Base-by-base conservation (phyloP, 2,888 invertebrate genomes). In the Galerucella nymphaeae region DNA sequence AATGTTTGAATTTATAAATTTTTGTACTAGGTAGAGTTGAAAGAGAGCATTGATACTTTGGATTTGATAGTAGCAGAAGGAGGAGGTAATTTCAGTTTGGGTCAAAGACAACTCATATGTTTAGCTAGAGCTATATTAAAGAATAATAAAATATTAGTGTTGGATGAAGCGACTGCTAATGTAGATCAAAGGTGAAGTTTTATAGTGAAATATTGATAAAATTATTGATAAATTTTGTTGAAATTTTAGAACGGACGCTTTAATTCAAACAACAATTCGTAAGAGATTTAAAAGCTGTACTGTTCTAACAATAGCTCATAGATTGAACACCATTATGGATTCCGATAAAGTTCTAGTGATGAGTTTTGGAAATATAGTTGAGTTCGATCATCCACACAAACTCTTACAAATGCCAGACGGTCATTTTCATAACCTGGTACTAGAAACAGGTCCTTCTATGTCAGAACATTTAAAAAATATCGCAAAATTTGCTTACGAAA, bases 311-410 rank as follows among this genome's bases (percentile, higher is more conserved):
- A 94, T 95, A 61, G 95, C 95, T 41, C 95, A 95, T 85, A 89
- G 95, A 59, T 89, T 96, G 6, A 91, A 95, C 81, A 95, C 95
- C 0, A 93, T 96, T 66, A 95, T 96, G 93, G 95, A 96, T 86
- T 94, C 93, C 0, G 93, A 95, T 87, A 90, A 91, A 85, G 92
- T 95, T 67, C 83, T 95, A 76, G 94, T 95, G 9, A 91, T 96
- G 90, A 93, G 94, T 83, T 92, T 92, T 41, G 95, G 96, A 0
- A 90, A 58, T 23, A 89, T 92, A 83, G 90, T 90, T 0, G 96
- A 97, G 85, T 90, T 93, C 48, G 95, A 93, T 2, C 92, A 93
- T 81, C 96, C 97, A 0, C 90, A 90, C 82, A 88, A 90, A 76
- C 83, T 94, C 59, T 82, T 94, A 58, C 88, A 90, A 48, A 71